Evolutionary conservation across 1,140 invertebrate genomes (phyloP).

Genomic region (Nephila pilipes): DNA sequence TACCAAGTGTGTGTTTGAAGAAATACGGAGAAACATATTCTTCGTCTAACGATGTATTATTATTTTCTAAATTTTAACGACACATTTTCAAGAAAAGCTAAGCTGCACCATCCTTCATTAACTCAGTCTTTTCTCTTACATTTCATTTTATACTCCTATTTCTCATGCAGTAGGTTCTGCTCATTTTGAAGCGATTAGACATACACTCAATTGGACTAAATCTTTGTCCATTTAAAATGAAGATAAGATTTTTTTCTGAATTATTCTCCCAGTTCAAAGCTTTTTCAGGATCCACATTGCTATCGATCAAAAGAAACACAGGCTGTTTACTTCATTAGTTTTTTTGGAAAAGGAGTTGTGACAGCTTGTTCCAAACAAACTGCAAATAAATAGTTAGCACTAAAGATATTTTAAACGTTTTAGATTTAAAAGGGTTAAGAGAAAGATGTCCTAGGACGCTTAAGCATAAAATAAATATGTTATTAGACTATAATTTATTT

Average conservation of each 20-base stretch:
- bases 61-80: neutral
- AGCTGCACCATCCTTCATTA: neutral
- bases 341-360: neutral
- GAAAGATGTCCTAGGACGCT: too few relatives aligned
- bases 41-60: too few relatives aligned
- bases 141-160: neutral
- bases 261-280: neutral
- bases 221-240: neutral
- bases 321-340: neutral
- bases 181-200: neutral
- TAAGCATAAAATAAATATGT: too few relatives aligned
- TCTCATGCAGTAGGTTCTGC: neutral
- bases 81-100: neutral
- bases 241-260: neutral
- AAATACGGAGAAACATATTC: too few relatives aligned
- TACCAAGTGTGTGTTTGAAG: too few relatives aligned
- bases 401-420: neutral
- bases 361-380: neutral
- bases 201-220: neutral
- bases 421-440: neutral
- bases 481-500: too few relatives aligned
- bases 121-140: neutral
- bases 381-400: neutral
- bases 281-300: neutral
- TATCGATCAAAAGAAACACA: neutral